Percentiles rank a stretch among this genome's conserved stretches.
Conservation (phyloP, 2,888 invertebrate genomes). For the Drosophila peninsularis region DNA sequence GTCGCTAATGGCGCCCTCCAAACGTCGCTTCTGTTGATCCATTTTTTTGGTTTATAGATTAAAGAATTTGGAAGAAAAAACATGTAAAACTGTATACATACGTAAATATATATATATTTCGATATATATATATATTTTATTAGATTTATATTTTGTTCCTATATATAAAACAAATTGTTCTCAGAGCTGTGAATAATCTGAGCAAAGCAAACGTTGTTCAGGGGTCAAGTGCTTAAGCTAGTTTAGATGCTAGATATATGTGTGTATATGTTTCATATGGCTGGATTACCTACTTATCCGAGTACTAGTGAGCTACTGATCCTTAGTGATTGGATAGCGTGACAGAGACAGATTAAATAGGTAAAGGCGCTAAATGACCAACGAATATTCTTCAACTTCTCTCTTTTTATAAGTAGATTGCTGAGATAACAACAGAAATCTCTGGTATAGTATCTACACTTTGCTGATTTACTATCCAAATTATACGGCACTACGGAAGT, state of each 20-base stretch:
- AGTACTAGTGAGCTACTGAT: background rate
- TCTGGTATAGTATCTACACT: too few species aligned
- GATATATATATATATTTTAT: background rate
- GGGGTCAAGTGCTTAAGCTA: background rate
- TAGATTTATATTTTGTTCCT: slow-evolving; percentile 4
- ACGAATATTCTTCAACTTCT: background rate
- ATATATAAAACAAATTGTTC: background rate
- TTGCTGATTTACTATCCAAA: too few species aligned
- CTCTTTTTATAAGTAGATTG: background rate
- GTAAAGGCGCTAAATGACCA: too few species aligned
- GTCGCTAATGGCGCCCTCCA: slow-evolving; percentile 74
- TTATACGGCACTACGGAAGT: too few species aligned
- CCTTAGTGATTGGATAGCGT: background rate
- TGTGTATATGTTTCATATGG: background rate
- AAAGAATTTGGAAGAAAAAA: slow-evolving; percentile 18
- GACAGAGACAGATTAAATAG: too few species aligned
- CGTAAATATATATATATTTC: background rate
- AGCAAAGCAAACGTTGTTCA: slow-evolving; percentile 25
- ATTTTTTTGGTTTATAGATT: slow-evolving; percentile 34
- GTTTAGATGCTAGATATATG: background rate
- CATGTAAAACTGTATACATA: background rate
- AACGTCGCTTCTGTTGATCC: slow-evolving; percentile 74
- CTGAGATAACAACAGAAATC: too few species aligned
- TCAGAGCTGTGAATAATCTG: slow-evolving; percentile 3
- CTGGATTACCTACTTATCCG: background rate